phyloP scores from a whole-genome alignment of 1,140 invertebrate species.

The Lasioglossum baleicum region DNA sequence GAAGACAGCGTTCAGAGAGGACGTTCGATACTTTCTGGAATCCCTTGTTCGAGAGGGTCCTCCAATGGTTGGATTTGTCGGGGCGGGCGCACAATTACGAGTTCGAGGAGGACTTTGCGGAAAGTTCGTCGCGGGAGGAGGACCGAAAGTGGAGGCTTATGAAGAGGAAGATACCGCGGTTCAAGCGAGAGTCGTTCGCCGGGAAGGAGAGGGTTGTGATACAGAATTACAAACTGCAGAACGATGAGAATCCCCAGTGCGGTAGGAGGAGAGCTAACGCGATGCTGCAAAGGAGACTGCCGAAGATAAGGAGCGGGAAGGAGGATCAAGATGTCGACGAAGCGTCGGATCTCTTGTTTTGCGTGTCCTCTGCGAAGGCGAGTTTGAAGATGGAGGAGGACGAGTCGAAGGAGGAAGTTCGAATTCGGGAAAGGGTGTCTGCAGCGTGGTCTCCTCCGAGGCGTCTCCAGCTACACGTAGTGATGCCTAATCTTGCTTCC shows the following conservation, averaged over 20 bases:
- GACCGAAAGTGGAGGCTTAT: slow-evolving; percentile 32
- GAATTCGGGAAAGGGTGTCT: slow-evolving; percentile 8
- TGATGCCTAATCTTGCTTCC: slow-evolving; percentile 82
- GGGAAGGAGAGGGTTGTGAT: slow-evolving; percentile 30
- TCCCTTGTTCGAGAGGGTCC: slow-evolving; percentile 77
- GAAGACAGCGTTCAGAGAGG: not conserved
- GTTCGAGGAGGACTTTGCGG: slow-evolving; percentile 21
- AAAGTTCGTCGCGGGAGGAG: not conserved
- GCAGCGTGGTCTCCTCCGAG: slow-evolving; percentile 42
- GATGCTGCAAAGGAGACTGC: slow-evolving; percentile 12
- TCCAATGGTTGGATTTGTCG: slow-evolving; percentile 80
- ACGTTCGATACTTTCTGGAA: slow-evolving; percentile 58
- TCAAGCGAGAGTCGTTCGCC: slow-evolving; percentile 26
- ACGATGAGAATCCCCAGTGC: slow-evolving; percentile 16
- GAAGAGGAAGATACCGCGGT: slow-evolving; percentile 17
- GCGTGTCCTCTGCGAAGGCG: not conserved
- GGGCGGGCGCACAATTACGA: slow-evolving; percentile 60
- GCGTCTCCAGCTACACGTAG: slow-evolving; percentile 83
- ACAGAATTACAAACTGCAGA: slow-evolving; percentile 59
- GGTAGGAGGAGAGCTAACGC: slow-evolving; percentile 4
- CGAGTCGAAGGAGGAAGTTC: slow-evolving; percentile 9
- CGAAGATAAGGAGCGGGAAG: slow-evolving; percentile 17
- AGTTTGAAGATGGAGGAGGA: not conserved
- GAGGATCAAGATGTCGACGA: not conserved
- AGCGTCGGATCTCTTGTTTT: not conserved